Evolutionary conservation across 2,797 vertebrate genomes (phyloP), one percentile per base, ranked within the genome.

Genomic region (Pipistrellus pipistrellus): DNA sequence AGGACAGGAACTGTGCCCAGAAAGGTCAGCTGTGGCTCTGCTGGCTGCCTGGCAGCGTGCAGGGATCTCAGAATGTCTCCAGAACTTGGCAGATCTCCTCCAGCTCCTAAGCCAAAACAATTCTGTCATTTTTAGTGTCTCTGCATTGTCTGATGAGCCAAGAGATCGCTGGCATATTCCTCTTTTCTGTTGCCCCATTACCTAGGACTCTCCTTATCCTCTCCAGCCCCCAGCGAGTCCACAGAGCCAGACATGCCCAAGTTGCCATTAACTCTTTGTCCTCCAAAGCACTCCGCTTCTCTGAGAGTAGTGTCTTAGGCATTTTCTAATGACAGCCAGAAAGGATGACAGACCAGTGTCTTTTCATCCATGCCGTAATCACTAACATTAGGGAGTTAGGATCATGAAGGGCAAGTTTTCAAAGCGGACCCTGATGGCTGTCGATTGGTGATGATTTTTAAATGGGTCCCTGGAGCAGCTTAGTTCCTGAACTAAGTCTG

Each of bases 61-160:
- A 44, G 4, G 12, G 27, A 71, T 41, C 69, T 75, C 18, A 48
- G 46, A 78, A 72, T 69, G 30, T 86, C 76, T 92, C 48, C 38
- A 80, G 41, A 55, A 73, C n/a, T 90, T 92, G 92, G 92, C 89
- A 62, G 48, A 21, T 13, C 32, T 78, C 32, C 41, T 72, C 32
- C 46, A 44, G 46, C 53, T 91, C 53, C 75, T 21, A 66, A 94
- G 87, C 90, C 92, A 95, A 89, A 86, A 64, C 41, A n/a, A n/a
- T 84, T 93, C 55, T 81, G 46, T 81, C 44, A 73, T 48, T 80
- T 90, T 91, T 55, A 51, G 23, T 84, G 85, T 68, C 14, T 57
- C 35, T 48, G 7, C 21, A 38, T 81, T 93, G 72, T 66, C 44
- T 66, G 66, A 78, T 95, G 68, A 93, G 76, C 72, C 84, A 64